Conservation (phyloP, 2,888 invertebrate species). For the Hirtodrosophila duncani region DNA sequence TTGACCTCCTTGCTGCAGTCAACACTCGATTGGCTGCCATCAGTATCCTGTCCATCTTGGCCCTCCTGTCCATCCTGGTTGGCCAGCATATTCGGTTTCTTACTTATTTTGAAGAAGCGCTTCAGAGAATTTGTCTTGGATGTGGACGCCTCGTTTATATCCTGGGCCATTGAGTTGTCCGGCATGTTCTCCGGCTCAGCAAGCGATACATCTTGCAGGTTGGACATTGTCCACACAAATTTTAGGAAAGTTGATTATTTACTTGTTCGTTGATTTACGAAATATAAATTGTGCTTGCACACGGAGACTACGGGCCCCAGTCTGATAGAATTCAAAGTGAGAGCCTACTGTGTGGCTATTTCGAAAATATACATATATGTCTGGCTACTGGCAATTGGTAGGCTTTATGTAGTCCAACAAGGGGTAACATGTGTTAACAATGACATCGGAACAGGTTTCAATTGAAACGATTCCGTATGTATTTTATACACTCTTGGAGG, state of each 20-base stretch:
- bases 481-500: slow-evolving; percentile 11
- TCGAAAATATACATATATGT: slow-evolving; percentile 29
- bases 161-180: no score
- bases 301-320: slow-evolving; percentile 9
- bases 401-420: slow-evolving; percentile 12
- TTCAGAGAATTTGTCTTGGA: slow-evolving; percentile 58
- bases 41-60: slow-evolving; percentile 10
- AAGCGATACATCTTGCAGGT: slow-evolving; percentile 53
- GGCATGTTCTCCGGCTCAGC: slow-evolving; percentile 33
- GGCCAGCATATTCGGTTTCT: slow-evolving; percentile 22
- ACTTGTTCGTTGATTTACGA: slow-evolving; percentile 43
- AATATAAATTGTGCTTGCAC: slow-evolving; percentile 46
- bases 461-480: slow-evolving; percentile 46
- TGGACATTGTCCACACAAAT: slow-evolving; percentile 51
- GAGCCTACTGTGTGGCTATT: slow-evolving; percentile 36
- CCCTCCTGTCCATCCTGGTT: no score
- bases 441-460: slow-evolving; percentile 59
- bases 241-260: slow-evolving; percentile 37
- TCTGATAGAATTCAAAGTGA: slow-evolving; percentile 14
- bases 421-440: slow-evolving; percentile 62
- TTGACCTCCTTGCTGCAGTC: slow-evolving; percentile 28
- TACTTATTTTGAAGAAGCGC: slow-evolving; percentile 67
- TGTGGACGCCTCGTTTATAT: slow-evolving; percentile 25
- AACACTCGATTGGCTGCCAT: slow-evolving; percentile 3
- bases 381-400: slow-evolving; percentile 28